Conservation (phyloP, 2,113 vertebrate species). For the Dicentrarchus labrax region DNA sequence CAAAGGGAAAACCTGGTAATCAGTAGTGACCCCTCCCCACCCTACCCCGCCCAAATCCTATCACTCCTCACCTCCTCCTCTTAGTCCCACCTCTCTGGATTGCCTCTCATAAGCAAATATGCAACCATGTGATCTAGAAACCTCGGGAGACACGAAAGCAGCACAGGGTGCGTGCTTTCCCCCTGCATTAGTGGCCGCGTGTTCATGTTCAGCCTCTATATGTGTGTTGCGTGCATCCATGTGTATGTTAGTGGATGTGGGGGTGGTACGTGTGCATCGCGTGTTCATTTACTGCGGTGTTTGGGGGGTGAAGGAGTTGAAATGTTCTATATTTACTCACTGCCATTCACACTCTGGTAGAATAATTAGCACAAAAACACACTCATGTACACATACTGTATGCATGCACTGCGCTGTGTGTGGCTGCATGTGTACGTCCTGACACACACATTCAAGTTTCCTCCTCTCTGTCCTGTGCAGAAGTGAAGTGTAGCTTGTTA, state of each 20-base stretch:
- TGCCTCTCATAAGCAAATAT: conserved; percentile 66
- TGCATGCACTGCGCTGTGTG: conserved; percentile 3
- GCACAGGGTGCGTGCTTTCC: conserved; percentile 48
- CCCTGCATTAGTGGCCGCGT: conserved; percentile 56
- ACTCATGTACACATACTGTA: conserved; percentile 44
- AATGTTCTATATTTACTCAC: conserved; percentile 77
- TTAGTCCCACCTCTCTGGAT: conserved; percentile 20
- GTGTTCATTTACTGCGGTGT: conserved; percentile 69
- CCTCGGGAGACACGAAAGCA: conserved; percentile 60
- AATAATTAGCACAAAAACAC: conserved; percentile 74
- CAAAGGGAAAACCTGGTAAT: conserved; percentile 69
- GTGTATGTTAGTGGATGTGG: conserved; percentile 60
- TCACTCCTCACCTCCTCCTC: conserved; percentile 31
- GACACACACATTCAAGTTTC: background rate
- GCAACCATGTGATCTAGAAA: conserved; percentile 68
- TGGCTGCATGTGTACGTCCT: conserved; percentile 4
- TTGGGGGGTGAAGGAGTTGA: conserved; percentile 66
- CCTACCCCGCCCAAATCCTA: conserved; percentile 50
- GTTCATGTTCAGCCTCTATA: conserved; percentile 53
- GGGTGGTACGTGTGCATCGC: conserved; percentile 56
- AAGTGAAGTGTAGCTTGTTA: background rate
- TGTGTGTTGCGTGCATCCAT: conserved; percentile 59
- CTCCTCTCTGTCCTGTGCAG: background rate
- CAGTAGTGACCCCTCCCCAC: conserved; percentile 43
- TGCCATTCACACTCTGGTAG: conserved; percentile 67